Evolutionary conservation across 1,140 invertebrate genomes (phyloP).

Genomic region (Portunus trituberculatus): DNA sequence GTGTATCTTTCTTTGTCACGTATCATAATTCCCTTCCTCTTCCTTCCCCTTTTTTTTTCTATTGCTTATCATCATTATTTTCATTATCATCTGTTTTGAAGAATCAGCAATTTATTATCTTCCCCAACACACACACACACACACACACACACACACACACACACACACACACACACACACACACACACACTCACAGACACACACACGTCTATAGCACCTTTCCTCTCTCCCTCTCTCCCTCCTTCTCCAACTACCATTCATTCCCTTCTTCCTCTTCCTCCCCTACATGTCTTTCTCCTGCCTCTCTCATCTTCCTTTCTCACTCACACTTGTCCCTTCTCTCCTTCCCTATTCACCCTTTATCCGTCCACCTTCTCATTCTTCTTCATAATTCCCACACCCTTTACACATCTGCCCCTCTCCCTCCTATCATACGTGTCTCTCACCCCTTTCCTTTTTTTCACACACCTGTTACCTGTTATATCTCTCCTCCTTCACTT

Average conservation of each 20-base stretch:
- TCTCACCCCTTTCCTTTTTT: not conserved
- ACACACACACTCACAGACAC: conserved; percentile 5
- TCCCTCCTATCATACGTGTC: not conserved
- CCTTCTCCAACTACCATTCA: not conserved
- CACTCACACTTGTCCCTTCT: not conserved
- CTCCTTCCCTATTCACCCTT: not conserved
- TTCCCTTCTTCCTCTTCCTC: not conserved
- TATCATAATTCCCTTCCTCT: no score
- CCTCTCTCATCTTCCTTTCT: not conserved
- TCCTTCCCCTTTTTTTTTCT: no score
- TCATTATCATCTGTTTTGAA: no score
- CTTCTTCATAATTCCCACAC: not conserved
- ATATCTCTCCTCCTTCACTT: not conserved
- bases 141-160: conserved; percentile 12
- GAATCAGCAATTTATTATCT: no score
- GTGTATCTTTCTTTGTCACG: no score
- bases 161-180: conserved; percentile 23
- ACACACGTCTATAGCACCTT: not conserved
- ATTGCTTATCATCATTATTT: no score
- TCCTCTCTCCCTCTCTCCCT: not conserved
- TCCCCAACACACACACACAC: conserved; percentile 33
- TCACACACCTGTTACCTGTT: not conserved
- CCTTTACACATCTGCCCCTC: not conserved
- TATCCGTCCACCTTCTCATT: not conserved
- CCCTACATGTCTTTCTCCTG: not conserved